Conservation (phyloP, 2,888 invertebrate species). For the Euzetes globulus region DNA sequence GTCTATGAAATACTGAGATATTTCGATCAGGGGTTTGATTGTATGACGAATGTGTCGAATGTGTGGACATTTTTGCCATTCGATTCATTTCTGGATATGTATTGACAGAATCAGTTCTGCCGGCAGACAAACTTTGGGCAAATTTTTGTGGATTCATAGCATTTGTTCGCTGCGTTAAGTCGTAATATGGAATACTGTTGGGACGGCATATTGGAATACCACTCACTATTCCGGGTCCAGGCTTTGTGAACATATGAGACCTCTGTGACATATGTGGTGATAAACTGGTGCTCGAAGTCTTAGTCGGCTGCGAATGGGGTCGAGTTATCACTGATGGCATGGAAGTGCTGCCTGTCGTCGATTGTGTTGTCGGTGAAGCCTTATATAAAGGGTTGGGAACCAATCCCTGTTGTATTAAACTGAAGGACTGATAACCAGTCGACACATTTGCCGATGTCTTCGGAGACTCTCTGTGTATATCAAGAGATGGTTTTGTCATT, state of each 20-base stretch:
- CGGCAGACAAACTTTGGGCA: neutral
- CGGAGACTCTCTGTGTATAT: constrained; percentile 36
- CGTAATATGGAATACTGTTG: constrained; percentile 37
- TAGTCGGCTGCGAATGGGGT: neutral
- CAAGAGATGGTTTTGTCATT: neutral
- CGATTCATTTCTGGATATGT: constrained; percentile 13
- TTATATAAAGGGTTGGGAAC: constrained; percentile 49
- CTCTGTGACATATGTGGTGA: constrained; percentile 36
- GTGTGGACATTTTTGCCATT: neutral
- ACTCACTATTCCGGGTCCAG: constrained; percentile 41
- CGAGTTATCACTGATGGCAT: constrained; percentile 36
- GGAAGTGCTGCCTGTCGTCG: constrained; percentile 36
- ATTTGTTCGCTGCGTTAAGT: neutral
- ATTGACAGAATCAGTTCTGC: neutral
- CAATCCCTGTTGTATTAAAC: constrained; percentile 48
- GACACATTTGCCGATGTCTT: constrained; percentile 41
- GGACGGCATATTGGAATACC: constrained; percentile 40
- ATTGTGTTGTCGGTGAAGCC: constrained; percentile 34
- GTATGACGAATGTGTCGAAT: neutral
- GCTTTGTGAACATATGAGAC: constrained; percentile 35
- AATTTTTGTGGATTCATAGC: neutral
- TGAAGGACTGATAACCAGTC: constrained; percentile 43
- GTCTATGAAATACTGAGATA: neutral
- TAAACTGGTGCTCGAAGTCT: constrained; percentile 22
- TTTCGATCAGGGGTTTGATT: constrained; percentile 13